Evolutionary conservation across 2,888 invertebrate genomes (phyloP).

Genomic region (Volucella inflata): DNA sequence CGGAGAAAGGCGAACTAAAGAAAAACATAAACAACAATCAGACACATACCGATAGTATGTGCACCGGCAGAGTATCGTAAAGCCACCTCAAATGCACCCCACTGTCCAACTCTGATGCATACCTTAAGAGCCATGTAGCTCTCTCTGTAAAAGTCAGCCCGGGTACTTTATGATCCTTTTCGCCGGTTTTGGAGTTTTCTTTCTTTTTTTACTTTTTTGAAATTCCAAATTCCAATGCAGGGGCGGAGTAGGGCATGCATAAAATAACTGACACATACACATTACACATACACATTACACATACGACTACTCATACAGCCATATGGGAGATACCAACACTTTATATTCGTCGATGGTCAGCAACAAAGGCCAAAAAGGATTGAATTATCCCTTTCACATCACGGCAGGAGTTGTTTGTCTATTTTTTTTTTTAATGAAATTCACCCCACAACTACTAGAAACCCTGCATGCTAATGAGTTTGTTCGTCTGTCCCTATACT

Average conservation of each 20-base stretch:
- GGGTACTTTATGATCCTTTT: conserved; percentile 38
- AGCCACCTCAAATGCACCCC: neutral
- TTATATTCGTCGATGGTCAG: conserved; percentile 44
- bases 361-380: conserved; percentile 39
- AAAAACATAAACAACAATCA: conserved; percentile 11
- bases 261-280: too few relatives aligned
- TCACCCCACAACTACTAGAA: conserved; percentile 52
- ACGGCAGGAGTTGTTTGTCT: neutral
- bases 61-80: neutral
- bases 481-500: conserved; percentile 43
- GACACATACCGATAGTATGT: neutral
- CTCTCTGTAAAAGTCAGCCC: neutral
- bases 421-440: conserved; percentile 59
- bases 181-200: neutral
- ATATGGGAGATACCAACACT: neutral
- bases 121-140: too few relatives aligned
- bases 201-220: neutral
- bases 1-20: conserved; percentile 4
- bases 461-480: conserved; percentile 69
- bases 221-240: conserved; percentile 38
- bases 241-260: conserved; percentile 15
- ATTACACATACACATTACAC: neutral
- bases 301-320: neutral
- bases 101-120: neutral
- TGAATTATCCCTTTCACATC: conserved; percentile 63